Evolutionary conservation across 2,888 invertebrate genomes (phyloP).

Genomic region (Macrophya alboannulata): DNA sequence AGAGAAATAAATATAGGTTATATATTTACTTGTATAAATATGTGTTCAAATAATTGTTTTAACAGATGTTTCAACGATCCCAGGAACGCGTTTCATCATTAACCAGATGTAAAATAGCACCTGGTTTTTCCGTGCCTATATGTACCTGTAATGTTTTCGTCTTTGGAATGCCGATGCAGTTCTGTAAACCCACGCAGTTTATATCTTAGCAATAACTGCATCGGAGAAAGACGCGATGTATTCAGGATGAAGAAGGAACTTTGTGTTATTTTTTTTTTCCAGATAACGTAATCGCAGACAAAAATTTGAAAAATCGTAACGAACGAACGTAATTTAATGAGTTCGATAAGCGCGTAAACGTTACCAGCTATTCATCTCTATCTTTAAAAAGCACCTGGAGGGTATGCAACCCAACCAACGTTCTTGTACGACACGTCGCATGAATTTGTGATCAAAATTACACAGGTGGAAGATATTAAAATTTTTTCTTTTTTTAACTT

Average conservation of each 20-base stretch:
- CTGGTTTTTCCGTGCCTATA: slow-evolving; percentile 32
- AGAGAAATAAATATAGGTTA: background rate
- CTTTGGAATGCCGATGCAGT: background rate
- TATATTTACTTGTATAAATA: slow-evolving; percentile 27
- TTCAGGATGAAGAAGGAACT: background rate
- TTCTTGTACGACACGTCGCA: slow-evolving; percentile 32
- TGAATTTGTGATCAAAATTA: background rate
- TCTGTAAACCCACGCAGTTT: slow-evolving; percentile 62
- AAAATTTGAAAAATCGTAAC: background rate
- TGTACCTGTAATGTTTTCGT: slow-evolving; percentile 19
- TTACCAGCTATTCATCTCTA: background rate
- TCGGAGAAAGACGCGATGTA: background rate
- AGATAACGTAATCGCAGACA: background rate
- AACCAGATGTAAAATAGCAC: slow-evolving; percentile 29
- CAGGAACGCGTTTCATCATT: background rate
- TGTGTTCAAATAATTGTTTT: slow-evolving; percentile 17
- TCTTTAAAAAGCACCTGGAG: slow-evolving; percentile 22
- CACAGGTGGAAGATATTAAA: background rate
- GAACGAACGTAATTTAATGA: background rate
- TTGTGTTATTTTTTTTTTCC: slow-evolving; percentile 13
- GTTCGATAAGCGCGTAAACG: background rate
- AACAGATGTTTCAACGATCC: slow-evolving; percentile 24
- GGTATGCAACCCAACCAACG: slow-evolving; percentile 38
- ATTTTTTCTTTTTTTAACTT: background rate
- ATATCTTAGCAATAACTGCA: background rate